Evolutionary conservation across 2,113 vertebrate species (phyloP).

Genomic region (Datnioides undecimradiatus): DNA sequence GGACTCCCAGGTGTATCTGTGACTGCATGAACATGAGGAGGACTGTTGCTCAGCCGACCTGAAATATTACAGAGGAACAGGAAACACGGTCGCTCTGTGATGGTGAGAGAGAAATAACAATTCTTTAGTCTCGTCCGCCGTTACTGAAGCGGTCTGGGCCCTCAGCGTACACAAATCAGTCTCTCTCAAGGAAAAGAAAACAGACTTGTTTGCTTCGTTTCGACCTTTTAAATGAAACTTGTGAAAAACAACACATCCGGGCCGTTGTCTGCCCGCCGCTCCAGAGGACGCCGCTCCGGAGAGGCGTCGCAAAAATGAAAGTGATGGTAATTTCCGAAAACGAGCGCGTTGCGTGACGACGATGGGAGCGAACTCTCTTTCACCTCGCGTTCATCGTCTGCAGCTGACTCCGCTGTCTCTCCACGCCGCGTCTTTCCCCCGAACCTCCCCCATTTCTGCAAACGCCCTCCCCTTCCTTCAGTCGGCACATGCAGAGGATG

Average conservation of each 20-base stretch:
- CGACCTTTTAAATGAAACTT: conserved; percentile 53
- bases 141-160: conserved; percentile 13
- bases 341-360: conserved; percentile 6
- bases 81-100: neutral
- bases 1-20: conserved; percentile 30
- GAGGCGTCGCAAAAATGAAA: conserved; percentile 27
- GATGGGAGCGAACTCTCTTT: conserved; percentile 44
- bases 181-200: conserved; percentile 40
- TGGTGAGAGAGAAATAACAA: conserved; percentile 6
- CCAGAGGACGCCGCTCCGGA: neutral
- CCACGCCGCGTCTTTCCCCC: neutral
- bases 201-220: conserved; percentile 41
- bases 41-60: conserved; percentile 15
- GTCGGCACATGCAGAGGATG: conserved; percentile 51
- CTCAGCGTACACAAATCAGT: conserved; percentile 14
- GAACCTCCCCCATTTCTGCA: neutral
- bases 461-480: conserved; percentile 28
- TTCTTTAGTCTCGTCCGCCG: neutral
- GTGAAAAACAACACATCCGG: conserved; percentile 32
- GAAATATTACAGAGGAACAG: neutral
- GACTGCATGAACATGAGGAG: conserved; percentile 3
- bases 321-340: conserved; percentile 59
- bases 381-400: conserved; percentile 31
- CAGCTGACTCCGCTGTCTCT: neutral
- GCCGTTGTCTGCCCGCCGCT: conserved; percentile 17